These are phyloP conservation scores for Zaprionus tsacasi DNA, from an alignment of 1,140 invertebrate species.

Conservation along the genomic window DNA sequence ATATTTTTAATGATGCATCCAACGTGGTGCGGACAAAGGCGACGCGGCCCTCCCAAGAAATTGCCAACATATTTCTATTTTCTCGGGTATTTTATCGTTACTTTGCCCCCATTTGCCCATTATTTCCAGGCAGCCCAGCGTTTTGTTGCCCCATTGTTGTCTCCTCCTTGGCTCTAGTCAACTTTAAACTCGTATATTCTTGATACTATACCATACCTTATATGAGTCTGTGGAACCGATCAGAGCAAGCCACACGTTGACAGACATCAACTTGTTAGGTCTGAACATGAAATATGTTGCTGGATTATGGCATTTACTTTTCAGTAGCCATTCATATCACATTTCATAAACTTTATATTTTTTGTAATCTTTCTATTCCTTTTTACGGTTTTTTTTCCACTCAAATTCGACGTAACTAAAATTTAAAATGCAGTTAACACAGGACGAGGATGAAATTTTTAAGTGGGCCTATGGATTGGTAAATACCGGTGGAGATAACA, in stretches of 20 bases:
- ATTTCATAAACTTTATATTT: too few species aligned
- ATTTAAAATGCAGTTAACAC: constrained; percentile 11
- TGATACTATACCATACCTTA: too few species aligned
- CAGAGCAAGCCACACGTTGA: too few species aligned
- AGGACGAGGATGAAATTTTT: neutral
- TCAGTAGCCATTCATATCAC: too few species aligned
- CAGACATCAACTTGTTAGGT: too few species aligned
- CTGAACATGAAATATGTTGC: too few species aligned
- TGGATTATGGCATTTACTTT: too few species aligned
- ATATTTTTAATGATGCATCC: constrained; percentile 71
- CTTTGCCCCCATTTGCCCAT: constrained; percentile 13
- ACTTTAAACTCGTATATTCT: too few species aligned
- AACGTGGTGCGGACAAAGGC: constrained; percentile 37
- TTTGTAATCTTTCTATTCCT: too few species aligned
- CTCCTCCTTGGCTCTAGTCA: constrained; percentile 19
- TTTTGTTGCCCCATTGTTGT: constrained; percentile 37
- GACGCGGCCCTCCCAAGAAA: constrained; percentile 44
- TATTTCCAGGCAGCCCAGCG: neutral
- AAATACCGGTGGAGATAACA: constrained; percentile 92
- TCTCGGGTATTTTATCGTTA: constrained; percentile 53
- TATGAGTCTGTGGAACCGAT: too few species aligned
- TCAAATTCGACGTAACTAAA: neutral
- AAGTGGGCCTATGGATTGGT: constrained; percentile 8
- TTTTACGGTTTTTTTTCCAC: too few species aligned
- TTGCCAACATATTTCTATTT: constrained; percentile 62